Percentiles rank a stretch among this genome's conserved stretches.
Conservation (phyloP, 2,888 invertebrate genomes). For the Hecatera dysodea region DNA sequence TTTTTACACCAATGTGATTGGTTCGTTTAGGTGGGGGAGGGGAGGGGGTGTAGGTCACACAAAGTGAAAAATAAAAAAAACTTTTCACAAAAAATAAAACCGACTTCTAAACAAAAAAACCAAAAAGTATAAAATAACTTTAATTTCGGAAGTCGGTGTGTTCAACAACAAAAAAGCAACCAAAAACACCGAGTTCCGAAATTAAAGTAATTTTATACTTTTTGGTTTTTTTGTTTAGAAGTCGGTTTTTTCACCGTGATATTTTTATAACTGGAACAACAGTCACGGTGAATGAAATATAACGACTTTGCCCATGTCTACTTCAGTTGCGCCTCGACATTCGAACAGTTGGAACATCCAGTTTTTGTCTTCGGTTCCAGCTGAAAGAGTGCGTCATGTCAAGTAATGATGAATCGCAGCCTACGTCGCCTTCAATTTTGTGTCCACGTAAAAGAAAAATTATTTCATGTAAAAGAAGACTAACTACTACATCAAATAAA, state of each 20-base stretch:
- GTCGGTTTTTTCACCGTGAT: not conserved
- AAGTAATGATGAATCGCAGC: constrained; percentile 13
- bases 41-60: too few relatives aligned
- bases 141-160: too few relatives aligned
- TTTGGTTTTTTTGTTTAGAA: too few relatives aligned
- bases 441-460: constrained; percentile 4
- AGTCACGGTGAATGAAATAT: constrained; percentile 13
- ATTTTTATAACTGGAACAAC: not conserved
- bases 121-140: too few relatives aligned
- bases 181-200: too few relatives aligned
- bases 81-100: not conserved
- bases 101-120: too few relatives aligned
- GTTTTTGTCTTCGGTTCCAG: not conserved
- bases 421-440: constrained; percentile 9
- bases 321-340: too few relatives aligned
- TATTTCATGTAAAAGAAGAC: not conserved
- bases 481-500: constrained; percentile 8
- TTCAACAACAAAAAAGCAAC: too few relatives aligned
- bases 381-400: constrained; percentile 14
- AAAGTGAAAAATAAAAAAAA: too few relatives aligned
- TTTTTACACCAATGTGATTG: too few relatives aligned
- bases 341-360: not conserved
- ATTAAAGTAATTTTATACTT: too few relatives aligned
- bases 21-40: too few relatives aligned
- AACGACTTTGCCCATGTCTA: constrained; percentile 7